phyloP scores from a whole-genome alignment of 1,140 invertebrate species.

The Chrysomallon squamiferum region DNA sequence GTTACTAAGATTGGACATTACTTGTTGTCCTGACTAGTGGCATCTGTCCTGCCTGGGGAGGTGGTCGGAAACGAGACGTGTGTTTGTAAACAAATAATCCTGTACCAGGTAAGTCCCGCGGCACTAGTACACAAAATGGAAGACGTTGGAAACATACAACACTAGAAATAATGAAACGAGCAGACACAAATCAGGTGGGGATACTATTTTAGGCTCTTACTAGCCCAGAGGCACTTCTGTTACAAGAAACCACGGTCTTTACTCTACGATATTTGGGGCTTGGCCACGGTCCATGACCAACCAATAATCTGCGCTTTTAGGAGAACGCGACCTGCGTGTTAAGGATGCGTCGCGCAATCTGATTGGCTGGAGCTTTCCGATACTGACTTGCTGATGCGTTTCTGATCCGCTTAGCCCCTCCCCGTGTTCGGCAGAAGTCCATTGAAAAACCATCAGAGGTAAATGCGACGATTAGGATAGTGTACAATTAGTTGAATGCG shows the following conservation, averaged over 20 bases:
- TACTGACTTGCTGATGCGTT: background rate
- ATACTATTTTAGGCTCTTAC: constrained; percentile 4
- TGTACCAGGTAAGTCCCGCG: background rate
- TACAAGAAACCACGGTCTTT: constrained; percentile 3
- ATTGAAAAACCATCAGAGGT: constrained; percentile 2
- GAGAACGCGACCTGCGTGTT: background rate
- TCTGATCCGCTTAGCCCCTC: constrained; percentile 2
- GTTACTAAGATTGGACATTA: constrained; percentile 4
- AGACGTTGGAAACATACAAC: background rate
- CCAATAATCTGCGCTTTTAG: background rate
- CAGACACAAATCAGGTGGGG: background rate
- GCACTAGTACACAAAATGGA: background rate
- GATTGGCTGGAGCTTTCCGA: background rate
- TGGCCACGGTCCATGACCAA: background rate
- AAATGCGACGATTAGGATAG: constrained; percentile 2
- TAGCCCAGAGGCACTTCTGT: constrained; percentile 7
- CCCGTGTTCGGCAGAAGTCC: background rate
- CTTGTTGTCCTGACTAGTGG: background rate
- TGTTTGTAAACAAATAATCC: background rate
- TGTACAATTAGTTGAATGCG: constrained; percentile 3
- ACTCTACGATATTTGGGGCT: constrained; percentile 4
- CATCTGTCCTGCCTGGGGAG: background rate
- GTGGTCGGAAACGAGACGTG: background rate
- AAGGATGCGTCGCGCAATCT: background rate
- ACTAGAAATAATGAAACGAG: background rate